phyloP scores from a whole-genome alignment of 2,113 vertebrate species.

The Anguilla japonica region DNA sequence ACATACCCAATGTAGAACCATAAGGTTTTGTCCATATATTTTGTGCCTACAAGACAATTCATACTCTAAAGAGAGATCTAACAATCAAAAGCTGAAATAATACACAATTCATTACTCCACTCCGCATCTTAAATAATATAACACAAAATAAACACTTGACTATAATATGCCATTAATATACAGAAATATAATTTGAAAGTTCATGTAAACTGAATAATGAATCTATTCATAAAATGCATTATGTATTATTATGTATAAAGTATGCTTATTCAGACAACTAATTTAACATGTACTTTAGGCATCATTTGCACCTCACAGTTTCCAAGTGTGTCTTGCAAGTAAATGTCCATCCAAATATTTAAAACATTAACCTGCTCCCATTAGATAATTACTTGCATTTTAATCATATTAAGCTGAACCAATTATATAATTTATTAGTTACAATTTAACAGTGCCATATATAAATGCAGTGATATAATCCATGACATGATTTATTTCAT shows the following conservation, averaged over 20 bases:
- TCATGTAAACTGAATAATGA: background rate
- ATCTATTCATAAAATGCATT: background rate
- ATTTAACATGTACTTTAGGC: too few relatives aligned
- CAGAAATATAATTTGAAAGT: background rate
- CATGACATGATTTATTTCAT: too few relatives aligned
- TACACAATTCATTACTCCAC: background rate
- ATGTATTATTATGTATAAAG: background rate
- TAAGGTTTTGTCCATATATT: background rate
- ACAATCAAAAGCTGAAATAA: background rate
- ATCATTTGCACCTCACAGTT: too few relatives aligned
- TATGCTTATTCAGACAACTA: too few relatives aligned
- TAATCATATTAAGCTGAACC: too few relatives aligned
- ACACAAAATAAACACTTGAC: background rate
- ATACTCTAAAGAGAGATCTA: background rate
- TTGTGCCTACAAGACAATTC: background rate
- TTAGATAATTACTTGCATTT: too few relatives aligned
- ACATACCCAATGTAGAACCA: background rate
- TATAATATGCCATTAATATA: background rate
- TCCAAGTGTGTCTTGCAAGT: too few relatives aligned
- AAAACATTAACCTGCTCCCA: too few relatives aligned
- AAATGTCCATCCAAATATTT: too few relatives aligned
- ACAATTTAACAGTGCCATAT: too few relatives aligned
- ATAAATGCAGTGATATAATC: too few relatives aligned
- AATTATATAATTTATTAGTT: too few relatives aligned
- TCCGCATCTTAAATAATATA: background rate